phyloP scores from a whole-genome alignment of 2,113 vertebrate genomes.

The Anolis carolinensis region DNA sequence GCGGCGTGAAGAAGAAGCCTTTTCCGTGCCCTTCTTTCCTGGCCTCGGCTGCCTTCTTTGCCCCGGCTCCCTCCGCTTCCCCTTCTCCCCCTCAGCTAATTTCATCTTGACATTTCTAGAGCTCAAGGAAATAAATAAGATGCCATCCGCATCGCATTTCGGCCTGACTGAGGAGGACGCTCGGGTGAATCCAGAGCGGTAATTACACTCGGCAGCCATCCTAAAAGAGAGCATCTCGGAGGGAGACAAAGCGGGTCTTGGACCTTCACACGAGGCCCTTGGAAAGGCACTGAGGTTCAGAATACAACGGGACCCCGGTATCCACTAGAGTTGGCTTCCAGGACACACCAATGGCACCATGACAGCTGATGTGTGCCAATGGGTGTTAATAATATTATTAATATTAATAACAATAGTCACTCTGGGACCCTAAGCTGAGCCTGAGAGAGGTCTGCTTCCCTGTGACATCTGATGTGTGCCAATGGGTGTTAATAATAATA shows the following conservation, averaged over 20 bases:
- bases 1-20: background rate
- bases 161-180: constrained; percentile 17
- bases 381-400: too few relatives aligned
- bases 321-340: too few relatives aligned
- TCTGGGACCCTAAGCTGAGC: too few relatives aligned
- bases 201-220: constrained; percentile 31
- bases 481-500: too few relatives aligned
- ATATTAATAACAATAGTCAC: too few relatives aligned
- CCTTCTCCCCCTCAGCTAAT: constrained; percentile 10
- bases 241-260: rapidly evolving
- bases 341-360: too few relatives aligned
- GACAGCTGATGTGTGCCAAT: too few relatives aligned
- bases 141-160: constrained; percentile 11
- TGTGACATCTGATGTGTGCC: too few relatives aligned
- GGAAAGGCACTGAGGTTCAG: background rate
- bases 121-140: constrained; percentile 25
- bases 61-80: background rate
- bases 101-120: constrained; percentile 43
- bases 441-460: too few relatives aligned
- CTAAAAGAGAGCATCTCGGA: background rate
- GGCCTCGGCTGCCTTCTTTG: background rate
- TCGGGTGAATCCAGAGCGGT: constrained; percentile 12
- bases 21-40: background rate
- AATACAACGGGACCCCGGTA: background rate
- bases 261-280: background rate